Evolutionary conservation across 1,140 invertebrate species (phyloP).

Genomic region (Tenebrio molitor): DNA sequence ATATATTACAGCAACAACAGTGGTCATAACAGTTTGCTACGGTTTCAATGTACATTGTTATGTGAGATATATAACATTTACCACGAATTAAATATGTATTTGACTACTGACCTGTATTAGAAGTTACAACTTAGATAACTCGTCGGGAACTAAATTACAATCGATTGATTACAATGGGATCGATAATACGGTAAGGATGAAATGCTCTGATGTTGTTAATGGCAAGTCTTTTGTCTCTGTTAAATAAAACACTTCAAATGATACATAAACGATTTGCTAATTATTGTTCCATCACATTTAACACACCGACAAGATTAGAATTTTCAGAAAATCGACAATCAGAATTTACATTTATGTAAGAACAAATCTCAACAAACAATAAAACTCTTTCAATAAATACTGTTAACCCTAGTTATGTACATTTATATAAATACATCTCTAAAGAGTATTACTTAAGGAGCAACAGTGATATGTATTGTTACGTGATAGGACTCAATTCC

Average conservation of each 20-base stretch:
- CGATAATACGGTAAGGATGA: constrained; percentile 39
- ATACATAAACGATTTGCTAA: constrained; percentile 43
- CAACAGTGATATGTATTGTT: constrained; percentile 56
- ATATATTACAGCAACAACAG: constrained; percentile 48
- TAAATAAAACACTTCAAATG: constrained; percentile 25
- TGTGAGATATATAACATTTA: constrained; percentile 31
- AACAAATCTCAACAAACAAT: constrained; percentile 35
- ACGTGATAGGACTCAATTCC: constrained; percentile 52
- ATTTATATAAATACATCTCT: constrained; percentile 25
- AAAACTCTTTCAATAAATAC: constrained; percentile 44
- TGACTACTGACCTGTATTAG: too few species aligned
- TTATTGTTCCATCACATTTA: constrained; percentile 55
- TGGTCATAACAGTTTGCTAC: constrained; percentile 44
- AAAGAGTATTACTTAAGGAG: constrained; percentile 40
- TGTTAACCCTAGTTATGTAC: constrained; percentile 46
- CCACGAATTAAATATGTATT: constrained; percentile 10
- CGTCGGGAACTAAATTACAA: not conserved
- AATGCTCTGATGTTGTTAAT: constrained; percentile 31
- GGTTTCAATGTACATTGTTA: constrained; percentile 17
- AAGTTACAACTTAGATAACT: too few species aligned
- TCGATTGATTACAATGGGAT: constrained; percentile 7
- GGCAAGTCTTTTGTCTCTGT: constrained; percentile 54
- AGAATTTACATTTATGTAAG: constrained; percentile 28
- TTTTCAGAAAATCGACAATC: constrained; percentile 33
- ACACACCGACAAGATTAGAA: constrained; percentile 48